Percentiles rank a stretch among this genome's conserved stretches.
phyloP scores from a whole-genome alignment of 1,140 invertebrate species.

The Drosophila ohnishii region DNA sequence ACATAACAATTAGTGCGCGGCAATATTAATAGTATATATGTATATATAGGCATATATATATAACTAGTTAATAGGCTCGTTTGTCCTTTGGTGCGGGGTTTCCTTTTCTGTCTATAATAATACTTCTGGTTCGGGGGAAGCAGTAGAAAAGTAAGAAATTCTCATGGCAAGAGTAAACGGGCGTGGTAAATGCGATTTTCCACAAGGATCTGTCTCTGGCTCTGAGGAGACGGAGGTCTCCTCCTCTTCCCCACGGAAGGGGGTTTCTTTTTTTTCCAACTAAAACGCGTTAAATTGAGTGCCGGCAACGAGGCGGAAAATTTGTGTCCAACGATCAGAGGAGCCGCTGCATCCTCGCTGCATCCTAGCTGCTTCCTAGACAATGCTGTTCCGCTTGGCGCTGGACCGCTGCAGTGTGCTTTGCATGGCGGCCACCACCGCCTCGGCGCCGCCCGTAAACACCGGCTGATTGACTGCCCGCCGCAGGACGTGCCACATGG shows the following conservation, averaged over 20 bases:
- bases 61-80: constrained; percentile 61
- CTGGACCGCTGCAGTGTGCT: constrained; percentile 62
- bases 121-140: constrained; percentile 32
- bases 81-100: constrained; percentile 68
- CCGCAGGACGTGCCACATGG: constrained; percentile 93
- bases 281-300: constrained; percentile 15
- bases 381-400: constrained; percentile 78
- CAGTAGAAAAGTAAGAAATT: constrained; percentile 72
- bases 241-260: background rate
- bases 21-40: background rate
- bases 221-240: background rate
- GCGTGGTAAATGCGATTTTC: constrained; percentile 62
- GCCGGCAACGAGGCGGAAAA: constrained; percentile 15
- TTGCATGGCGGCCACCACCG: constrained; percentile 78
- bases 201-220: constrained; percentile 30
- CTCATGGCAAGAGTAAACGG: constrained; percentile 23
- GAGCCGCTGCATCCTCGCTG: background rate
- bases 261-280: constrained; percentile 24
- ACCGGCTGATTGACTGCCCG: constrained; percentile 75
- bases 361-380: constrained; percentile 12
- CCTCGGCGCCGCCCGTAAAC: constrained; percentile 75
- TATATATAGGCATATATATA: constrained; percentile 5
- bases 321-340: constrained; percentile 11
- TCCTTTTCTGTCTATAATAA: constrained; percentile 9
- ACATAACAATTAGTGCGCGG: constrained; percentile 47